Percentiles rank a stretch among this genome's conserved stretches.
Evolutionary conservation across 35 echinoderm and acorn worm species (phyloP).

Genomic region (Lytechinus pictus): DNA sequence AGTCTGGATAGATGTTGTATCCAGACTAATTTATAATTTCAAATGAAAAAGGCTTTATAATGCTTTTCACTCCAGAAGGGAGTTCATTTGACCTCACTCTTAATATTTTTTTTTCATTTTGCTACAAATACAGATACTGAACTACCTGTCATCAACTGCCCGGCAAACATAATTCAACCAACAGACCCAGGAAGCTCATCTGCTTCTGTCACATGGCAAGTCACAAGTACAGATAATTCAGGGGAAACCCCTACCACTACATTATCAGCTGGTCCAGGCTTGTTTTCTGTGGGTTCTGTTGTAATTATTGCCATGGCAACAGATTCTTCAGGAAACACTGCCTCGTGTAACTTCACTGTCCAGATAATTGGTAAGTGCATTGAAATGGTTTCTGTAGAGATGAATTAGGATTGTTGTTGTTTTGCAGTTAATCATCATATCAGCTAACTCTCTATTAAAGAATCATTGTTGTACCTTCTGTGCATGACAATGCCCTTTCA

Average conservation of each 20-base stretch:
- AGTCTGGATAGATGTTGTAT: no score
- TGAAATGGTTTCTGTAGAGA: background rate
- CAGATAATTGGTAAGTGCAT: background rate
- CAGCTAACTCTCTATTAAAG: no score
- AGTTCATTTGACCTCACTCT: no score
- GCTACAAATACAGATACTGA: background rate
- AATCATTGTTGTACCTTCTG: no score
- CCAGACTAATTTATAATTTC: no score
- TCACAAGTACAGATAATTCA: conserved; percentile 15
- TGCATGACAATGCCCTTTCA: no score
- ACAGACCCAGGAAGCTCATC: background rate
- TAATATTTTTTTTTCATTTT: no score
- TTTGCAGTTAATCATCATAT: no score
- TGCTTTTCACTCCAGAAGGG: no score
- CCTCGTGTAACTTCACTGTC: conserved; percentile 4
- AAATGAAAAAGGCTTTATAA: no score
- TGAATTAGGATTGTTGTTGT: no score
- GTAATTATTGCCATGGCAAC: conserved; percentile 4
- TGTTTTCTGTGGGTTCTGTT: background rate
- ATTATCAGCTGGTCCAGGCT: background rate
- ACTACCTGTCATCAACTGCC: background rate
- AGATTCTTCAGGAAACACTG: conserved; percentile 6
- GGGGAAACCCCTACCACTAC: conserved; percentile 38
- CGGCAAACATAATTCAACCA: background rate
- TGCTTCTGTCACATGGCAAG: conserved; percentile 8